Percentiles rank a stretch among this genome's conserved stretches.
phyloP scores from a whole-genome alignment of 1,140 invertebrate genomes.

The Latrodectus geometricus region DNA sequence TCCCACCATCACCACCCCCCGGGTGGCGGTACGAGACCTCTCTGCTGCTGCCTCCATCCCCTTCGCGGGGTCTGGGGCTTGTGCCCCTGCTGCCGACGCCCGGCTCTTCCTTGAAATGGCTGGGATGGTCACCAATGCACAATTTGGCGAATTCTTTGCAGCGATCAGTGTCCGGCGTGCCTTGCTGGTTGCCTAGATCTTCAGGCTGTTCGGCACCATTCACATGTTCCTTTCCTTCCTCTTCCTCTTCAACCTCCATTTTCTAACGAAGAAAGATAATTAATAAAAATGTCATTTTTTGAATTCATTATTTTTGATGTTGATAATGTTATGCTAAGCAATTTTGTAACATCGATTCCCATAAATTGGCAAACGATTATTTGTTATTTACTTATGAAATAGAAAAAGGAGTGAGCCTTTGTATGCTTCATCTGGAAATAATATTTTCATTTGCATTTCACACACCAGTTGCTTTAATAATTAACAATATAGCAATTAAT shows the following conservation, averaged over 20 bases:
- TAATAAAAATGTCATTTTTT: no score
- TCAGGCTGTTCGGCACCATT: background rate
- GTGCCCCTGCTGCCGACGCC: slow-evolving; percentile 29
- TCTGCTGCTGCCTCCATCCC: slow-evolving; percentile 43
- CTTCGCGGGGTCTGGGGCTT: slow-evolving; percentile 33
- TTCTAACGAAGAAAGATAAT: slow-evolving; percentile 18
- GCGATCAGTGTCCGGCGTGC: slow-evolving; percentile 40
- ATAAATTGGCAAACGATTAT: no score
- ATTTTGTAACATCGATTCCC: no score
- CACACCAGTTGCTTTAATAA: no score
- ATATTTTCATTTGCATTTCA: no score
- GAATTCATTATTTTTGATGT: no score
- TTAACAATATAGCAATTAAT: no score
- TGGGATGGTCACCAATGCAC: slow-evolving; percentile 27
- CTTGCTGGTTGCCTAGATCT: slow-evolving; percentile 10
- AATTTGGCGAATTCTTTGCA: slow-evolving; percentile 32
- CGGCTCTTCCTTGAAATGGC: slow-evolving; percentile 5
- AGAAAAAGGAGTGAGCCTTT: no score
- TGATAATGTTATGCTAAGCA: no score
- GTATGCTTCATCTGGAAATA: no score
- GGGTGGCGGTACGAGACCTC: slow-evolving; percentile 38
- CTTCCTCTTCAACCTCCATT: slow-evolving; percentile 60
- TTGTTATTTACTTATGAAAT: no score
- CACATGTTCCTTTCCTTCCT: slow-evolving; percentile 37
- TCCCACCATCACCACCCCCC: background rate